Conservation (phyloP, 1,140 invertebrate species). For the Orchesella cincta region DNA sequence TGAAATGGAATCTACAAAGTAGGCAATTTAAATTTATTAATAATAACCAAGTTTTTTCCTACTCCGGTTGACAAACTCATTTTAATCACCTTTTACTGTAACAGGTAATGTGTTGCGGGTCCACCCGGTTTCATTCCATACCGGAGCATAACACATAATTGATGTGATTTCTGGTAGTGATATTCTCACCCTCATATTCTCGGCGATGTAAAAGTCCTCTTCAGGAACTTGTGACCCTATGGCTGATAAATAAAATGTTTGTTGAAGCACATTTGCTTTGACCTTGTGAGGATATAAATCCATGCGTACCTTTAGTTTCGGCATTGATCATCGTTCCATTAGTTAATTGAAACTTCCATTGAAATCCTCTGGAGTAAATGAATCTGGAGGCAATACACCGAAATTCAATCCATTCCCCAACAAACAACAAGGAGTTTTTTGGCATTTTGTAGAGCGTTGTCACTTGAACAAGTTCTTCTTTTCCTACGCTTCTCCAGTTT, state of each 20-base stretch:
- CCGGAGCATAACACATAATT: slow-evolving; percentile 29
- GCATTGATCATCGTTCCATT: slow-evolving; percentile 16
- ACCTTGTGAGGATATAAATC: not conserved
- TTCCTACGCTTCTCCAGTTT: not conserved
- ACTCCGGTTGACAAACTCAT: not conserved
- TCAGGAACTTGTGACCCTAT: not conserved
- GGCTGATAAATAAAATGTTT: not conserved
- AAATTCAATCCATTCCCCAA: slow-evolving; percentile 36
- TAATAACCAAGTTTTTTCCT: not conserved
- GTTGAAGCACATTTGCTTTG: not conserved
- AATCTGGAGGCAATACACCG: slow-evolving; percentile 21
- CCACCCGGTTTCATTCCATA: slow-evolving; percentile 35
- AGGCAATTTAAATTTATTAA: not conserved
- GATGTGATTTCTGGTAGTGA: slow-evolving; percentile 20
- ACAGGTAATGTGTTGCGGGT: slow-evolving; percentile 3
- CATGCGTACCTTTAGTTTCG: slow-evolving; percentile 3
- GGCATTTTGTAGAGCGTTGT: not conserved
- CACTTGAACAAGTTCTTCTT: not conserved
- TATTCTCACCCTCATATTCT: slow-evolving; percentile 23
- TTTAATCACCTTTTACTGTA: slow-evolving; percentile 19
- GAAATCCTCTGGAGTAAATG: slow-evolving; percentile 31
- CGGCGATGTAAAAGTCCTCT: not conserved
- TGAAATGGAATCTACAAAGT: not conserved
- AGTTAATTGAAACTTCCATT: slow-evolving; percentile 17
- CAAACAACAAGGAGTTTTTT: slow-evolving; percentile 20